Evolutionary conservation across 1,140 invertebrate species (phyloP).

Genomic region (Ericerus pela): DNA sequence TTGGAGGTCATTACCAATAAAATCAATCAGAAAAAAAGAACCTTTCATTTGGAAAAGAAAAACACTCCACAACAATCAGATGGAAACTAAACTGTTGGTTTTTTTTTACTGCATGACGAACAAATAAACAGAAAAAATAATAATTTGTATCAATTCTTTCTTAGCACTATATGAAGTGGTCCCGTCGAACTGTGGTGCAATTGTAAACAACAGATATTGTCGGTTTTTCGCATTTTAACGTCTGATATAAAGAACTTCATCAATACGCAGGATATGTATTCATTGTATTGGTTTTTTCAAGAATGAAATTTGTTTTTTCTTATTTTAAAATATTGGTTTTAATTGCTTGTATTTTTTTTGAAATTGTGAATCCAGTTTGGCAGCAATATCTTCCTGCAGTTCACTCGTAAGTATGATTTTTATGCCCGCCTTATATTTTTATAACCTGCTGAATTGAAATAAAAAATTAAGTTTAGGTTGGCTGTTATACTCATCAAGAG

Average conservation of each 20-base stretch:
- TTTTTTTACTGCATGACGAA: too few relatives aligned
- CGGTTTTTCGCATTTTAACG: too few relatives aligned
- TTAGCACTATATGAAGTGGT: too few relatives aligned
- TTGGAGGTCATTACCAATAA: constrained; percentile 6
- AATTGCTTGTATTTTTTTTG: not conserved
- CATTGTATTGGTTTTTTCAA: not conserved
- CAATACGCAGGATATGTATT: not conserved
- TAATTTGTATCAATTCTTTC: too few relatives aligned
- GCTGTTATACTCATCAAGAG: not conserved
- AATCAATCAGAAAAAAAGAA: constrained; percentile 1
- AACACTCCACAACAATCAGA: constrained; percentile 1
- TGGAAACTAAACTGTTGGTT: not conserved
- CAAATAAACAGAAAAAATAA: too few relatives aligned
- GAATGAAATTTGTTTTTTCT: not conserved
- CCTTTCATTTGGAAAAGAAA: not conserved
- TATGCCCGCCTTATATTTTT: not conserved
- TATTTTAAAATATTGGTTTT: not conserved
- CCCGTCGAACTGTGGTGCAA: too few relatives aligned
- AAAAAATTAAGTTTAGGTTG: not conserved
- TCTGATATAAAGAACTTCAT: too few relatives aligned
- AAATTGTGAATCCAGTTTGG: constrained; percentile 17
- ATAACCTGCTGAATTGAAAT: not conserved
- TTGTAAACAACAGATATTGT: too few relatives aligned
- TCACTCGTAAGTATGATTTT: constrained; percentile 15
- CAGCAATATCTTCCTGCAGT: constrained; percentile 20